phyloP scores from a whole-genome alignment of 2,113 vertebrate species.

The Gallinago media region DNA sequence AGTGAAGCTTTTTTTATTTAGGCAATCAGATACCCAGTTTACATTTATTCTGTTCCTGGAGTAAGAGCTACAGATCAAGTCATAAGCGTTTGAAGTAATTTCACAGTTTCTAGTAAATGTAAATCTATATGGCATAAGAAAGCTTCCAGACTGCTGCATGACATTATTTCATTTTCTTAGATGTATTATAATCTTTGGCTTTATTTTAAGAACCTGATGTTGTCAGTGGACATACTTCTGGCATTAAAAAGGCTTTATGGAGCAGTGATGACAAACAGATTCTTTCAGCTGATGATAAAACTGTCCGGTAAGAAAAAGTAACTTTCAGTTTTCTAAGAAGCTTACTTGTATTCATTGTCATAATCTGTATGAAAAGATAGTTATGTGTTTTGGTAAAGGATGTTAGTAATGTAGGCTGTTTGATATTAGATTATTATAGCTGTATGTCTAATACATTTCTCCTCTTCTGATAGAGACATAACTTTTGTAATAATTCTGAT shows the following conservation, averaged over 20 bases:
- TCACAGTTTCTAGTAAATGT: not conserved
- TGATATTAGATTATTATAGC: not conserved
- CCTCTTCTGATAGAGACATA: not conserved
- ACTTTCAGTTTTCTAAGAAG: not conserved
- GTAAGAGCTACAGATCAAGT: not conserved
- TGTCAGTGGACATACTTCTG: conserved; percentile 92
- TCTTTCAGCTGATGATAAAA: conserved; percentile 97
- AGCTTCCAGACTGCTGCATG: not conserved
- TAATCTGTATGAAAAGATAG: not conserved
- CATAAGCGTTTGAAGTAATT: not conserved
- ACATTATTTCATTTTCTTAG: not conserved
- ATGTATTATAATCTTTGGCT: not conserved
- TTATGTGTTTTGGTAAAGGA: not conserved
- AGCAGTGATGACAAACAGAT: conserved; percentile 94
- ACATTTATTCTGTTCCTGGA: not conserved
- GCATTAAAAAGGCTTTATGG: conserved; percentile 97
- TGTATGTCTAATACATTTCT: not conserved
- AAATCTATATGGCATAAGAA: not conserved
- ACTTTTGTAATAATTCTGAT: not conserved
- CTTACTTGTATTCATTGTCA: not conserved
- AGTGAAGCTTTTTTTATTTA: not conserved
- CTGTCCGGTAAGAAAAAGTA: conserved; percentile 85
- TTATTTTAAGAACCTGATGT: conserved; percentile 86
- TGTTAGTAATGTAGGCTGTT: not conserved
- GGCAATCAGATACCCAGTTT: not conserved